Conservation (phyloP, 2,113 vertebrate genomes). For the Tragulus kanchil region DNA sequence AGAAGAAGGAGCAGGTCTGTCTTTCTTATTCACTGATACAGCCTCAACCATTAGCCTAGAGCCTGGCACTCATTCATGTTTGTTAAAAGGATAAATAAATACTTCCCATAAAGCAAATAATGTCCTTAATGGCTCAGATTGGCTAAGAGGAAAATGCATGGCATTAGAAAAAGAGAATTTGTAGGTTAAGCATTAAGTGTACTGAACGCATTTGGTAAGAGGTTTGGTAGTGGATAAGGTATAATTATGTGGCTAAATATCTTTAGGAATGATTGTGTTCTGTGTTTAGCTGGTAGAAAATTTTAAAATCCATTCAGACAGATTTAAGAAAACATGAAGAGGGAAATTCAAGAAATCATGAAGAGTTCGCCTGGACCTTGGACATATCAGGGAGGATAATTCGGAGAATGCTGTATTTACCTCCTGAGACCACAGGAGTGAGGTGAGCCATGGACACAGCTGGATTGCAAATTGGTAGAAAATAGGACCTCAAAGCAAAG, state of each 20-base stretch:
- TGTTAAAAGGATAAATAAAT: slow-evolving; percentile 68
- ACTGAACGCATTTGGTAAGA: slow-evolving; percentile 48
- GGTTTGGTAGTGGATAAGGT: slow-evolving; percentile 10
- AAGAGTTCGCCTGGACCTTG: not conserved
- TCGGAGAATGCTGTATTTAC: not conserved
- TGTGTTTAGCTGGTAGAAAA: slow-evolving; percentile 53
- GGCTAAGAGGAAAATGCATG: slow-evolving; percentile 39
- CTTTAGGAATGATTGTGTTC: slow-evolving; percentile 57
- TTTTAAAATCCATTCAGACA: not conserved
- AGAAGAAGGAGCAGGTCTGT: not conserved
- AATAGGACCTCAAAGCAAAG: not conserved
- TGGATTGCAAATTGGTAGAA: not conserved
- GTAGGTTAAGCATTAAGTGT: slow-evolving; percentile 46
- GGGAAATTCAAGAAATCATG: slow-evolving; percentile 33
- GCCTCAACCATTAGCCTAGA: not conserved
- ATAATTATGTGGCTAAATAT: slow-evolving; percentile 64
- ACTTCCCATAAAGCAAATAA: slow-evolving; percentile 53
- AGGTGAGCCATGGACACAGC: not conserved
- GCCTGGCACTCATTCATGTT: not conserved
- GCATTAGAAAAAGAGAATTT: slow-evolving; percentile 45
- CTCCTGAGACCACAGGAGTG: not conserved
- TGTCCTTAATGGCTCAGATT: slow-evolving; percentile 60
- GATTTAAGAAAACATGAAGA: slow-evolving; percentile 46
- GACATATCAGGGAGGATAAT: not conserved
- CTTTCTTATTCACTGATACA: slow-evolving; percentile 8